Evolutionary conservation across 1,140 invertebrate species (phyloP).

Genomic region (Ceratitis capitata): DNA sequence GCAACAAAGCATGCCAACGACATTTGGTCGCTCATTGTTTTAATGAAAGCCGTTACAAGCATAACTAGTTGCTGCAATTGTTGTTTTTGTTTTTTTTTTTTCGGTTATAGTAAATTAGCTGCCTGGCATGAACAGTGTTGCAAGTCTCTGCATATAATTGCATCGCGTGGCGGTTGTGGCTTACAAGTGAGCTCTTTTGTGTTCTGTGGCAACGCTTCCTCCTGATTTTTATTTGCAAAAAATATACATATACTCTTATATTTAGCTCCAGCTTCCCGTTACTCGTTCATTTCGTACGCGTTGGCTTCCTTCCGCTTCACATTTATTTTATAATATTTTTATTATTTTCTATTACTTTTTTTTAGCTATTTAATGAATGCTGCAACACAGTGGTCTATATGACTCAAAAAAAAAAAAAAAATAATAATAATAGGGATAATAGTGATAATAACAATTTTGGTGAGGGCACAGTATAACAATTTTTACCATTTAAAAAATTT

Average conservation of each 20-base stretch:
- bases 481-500: too few relatives aligned
- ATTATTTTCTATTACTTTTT: neutral
- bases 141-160: neutral
- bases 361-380: neutral
- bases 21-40: neutral
- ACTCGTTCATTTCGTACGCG: neutral
- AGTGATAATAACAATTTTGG: too few relatives aligned
- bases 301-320: neutral
- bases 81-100: too few relatives aligned
- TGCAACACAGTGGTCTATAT: neutral
- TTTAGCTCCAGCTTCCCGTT: neutral
- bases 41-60: neutral
- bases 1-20: neutral
- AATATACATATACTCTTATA: too few relatives aligned
- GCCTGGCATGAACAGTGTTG: neutral
- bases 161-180: neutral
- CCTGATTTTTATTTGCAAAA: neutral
- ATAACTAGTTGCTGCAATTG: neutral
- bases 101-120: neutral
- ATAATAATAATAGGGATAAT: too few relatives aligned
- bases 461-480: too few relatives aligned
- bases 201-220: neutral
- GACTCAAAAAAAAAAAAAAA: too few relatives aligned
- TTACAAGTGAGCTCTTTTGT: neutral
- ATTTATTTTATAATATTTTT: neutral